phyloP scores from a whole-genome alignment of 2,888 invertebrate genomes.

The Sesamia inferens region DNA sequence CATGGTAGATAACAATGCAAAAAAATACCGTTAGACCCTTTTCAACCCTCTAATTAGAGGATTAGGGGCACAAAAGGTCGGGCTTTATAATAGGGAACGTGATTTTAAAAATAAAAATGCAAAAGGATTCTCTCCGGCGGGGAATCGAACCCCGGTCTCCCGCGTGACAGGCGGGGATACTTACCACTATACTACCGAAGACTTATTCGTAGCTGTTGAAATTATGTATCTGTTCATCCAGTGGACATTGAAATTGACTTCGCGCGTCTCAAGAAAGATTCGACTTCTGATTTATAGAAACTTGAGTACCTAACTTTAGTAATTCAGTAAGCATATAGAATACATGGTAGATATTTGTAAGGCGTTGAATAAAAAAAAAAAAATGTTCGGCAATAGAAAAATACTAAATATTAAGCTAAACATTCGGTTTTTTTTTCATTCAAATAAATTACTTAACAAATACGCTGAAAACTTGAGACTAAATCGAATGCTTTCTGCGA shows the following conservation, averaged over 20 bases:
- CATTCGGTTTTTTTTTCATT: neutral
- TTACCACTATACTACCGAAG: conserved; percentile 90
- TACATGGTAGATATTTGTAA: too few species aligned
- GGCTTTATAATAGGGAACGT: accelerated
- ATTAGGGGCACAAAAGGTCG: neutral
- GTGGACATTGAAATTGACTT: accelerated
- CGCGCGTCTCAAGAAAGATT: neutral
- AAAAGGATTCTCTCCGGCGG: conserved; percentile 67
- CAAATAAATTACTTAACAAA: neutral
- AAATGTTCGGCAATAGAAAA: too few species aligned
- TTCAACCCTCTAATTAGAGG: neutral
- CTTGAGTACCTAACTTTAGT: too few species aligned
- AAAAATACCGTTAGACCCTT: neutral
- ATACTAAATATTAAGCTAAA: too few species aligned
- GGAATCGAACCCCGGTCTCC: conserved; percentile 79
- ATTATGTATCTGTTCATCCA: accelerated
- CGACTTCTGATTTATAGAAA: too few species aligned
- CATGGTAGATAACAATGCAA: neutral
- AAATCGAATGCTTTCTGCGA: conserved; percentile 23
- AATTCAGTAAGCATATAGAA: too few species aligned
- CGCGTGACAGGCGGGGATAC: conserved; percentile 91
- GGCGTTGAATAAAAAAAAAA: too few species aligned
- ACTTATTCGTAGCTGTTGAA: conserved; percentile 46
- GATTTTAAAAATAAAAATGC: conserved; percentile 10
- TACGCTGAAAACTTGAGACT: neutral